phyloP scores from a whole-genome alignment of 2,113 vertebrate species.

The Salvelinus fontinalis region DNA sequence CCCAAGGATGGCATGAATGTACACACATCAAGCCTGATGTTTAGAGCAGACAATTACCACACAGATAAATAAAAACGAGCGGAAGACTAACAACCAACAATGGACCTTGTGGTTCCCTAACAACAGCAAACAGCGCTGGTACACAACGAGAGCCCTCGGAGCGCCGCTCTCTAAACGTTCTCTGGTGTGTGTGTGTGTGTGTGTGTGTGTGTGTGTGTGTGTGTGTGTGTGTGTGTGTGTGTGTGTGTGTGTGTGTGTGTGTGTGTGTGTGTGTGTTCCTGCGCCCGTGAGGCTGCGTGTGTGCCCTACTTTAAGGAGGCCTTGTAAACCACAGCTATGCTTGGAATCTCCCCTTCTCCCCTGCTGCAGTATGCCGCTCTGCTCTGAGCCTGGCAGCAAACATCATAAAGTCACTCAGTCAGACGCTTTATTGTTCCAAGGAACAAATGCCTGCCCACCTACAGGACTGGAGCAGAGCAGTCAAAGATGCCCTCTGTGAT shows the following conservation, averaged over 20 bases:
- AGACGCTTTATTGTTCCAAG: too few species aligned
- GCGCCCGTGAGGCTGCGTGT: too few species aligned
- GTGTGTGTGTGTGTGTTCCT: too few species aligned
- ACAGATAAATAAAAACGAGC: neutral
- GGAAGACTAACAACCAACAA: constrained; percentile 1
- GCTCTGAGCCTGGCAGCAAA: neutral
- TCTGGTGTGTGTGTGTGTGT: too few species aligned
- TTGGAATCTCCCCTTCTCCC: neutral
- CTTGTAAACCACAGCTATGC: constrained; percentile 12
- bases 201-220: too few species aligned
- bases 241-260: too few species aligned
- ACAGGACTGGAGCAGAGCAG: neutral
- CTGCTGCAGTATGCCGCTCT: neutral
- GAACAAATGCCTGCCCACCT: too few species aligned
- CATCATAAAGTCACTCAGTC: constrained; percentile 1
- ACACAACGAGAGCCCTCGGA: neutral
- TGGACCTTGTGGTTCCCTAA: neutral
- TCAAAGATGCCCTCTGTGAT: neutral
- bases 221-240: too few species aligned
- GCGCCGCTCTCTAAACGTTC: too few species aligned
- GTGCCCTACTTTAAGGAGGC: too few species aligned
- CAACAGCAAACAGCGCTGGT: neutral
- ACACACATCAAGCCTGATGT: neutral
- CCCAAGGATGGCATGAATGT: neutral
- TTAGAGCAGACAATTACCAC: neutral